These are phyloP conservation scores for Sarcophaga rosellei DNA, from an alignment of 2,888 invertebrate genomes.

Conservation along the genomic window DNA sequence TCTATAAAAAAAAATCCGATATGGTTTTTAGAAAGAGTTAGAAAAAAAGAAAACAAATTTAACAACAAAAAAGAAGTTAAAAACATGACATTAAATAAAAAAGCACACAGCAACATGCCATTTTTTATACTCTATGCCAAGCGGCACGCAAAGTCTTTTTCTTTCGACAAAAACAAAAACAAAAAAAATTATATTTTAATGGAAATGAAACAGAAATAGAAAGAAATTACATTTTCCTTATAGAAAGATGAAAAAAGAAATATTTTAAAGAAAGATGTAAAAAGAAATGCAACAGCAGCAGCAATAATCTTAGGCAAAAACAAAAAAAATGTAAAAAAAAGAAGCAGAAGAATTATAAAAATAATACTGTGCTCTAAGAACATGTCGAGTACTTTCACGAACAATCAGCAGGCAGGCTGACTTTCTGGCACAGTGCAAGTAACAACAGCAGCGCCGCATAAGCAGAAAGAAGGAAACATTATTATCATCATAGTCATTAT, in stretches of 20 bases:
- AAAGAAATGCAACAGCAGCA: slow-evolving; percentile 59
- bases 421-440: slow-evolving; percentile 40
- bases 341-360: slow-evolving; percentile 64
- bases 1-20: slow-evolving; percentile 15
- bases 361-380: slow-evolving; percentile 57
- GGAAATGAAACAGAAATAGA: slow-evolving; percentile 53
- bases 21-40: slow-evolving; percentile 30
- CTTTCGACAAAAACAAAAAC: slow-evolving; percentile 9
- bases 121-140: slow-evolving; percentile 25
- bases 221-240: slow-evolving; percentile 55
- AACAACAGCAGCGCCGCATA: slow-evolving; percentile 6
- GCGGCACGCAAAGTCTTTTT: slow-evolving; percentile 55
- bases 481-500: slow-evolving; percentile 55
- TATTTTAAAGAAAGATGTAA: slow-evolving; percentile 37
- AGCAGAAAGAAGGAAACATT: slow-evolving; percentile 16
- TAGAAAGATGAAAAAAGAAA: slow-evolving; percentile 18
- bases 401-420: slow-evolving; percentile 54
- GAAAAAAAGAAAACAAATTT: slow-evolving; percentile 13
- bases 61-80: slow-evolving; percentile 19
- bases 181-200: slow-evolving; percentile 31
- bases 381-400: slow-evolving; percentile 63
- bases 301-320: slow-evolving; percentile 44
- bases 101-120: slow-evolving; percentile 34
- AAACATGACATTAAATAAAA: slow-evolving; percentile 54
- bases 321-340: background rate